Conservation (phyloP, 2,888 invertebrate genomes). For the Hyposoter dolosus region DNA sequence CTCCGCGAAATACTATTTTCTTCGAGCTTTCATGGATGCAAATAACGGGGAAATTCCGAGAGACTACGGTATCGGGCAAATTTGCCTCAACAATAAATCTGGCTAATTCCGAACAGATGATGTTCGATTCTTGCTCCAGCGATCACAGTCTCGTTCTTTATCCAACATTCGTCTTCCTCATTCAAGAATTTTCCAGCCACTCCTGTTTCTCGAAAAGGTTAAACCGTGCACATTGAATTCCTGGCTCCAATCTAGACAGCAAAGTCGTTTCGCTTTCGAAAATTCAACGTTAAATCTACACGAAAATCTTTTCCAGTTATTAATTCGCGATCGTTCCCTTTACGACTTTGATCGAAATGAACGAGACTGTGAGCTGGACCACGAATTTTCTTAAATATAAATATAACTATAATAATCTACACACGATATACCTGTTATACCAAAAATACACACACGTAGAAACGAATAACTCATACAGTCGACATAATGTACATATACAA, state of each 20-base stretch:
- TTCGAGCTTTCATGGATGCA: conserved; percentile 51
- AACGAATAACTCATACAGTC: conserved; percentile 79
- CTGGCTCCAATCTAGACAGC: no score
- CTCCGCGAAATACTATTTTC: conserved; percentile 19
- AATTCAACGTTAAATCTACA: no score
- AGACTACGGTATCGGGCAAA: conserved; percentile 2
- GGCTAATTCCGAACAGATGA: conserved; percentile 13
- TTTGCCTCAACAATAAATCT: neutral
- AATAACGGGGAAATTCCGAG: conserved; percentile 15
- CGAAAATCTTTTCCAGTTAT: no score
- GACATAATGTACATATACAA: conserved; percentile 84
- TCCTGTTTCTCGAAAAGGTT: neutral
- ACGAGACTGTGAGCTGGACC: conserved; percentile 25
- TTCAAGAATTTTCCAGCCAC: neutral
- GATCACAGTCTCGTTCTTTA: conserved; percentile 25
- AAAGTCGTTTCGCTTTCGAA: no score
- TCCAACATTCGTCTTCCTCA: conserved; percentile 54
- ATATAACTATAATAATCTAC: conserved; percentile 68
- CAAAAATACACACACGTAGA: conserved; percentile 84
- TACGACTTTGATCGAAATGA: neutral
- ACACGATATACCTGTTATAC: conserved; percentile 77
- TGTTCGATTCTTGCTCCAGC: conserved; percentile 61
- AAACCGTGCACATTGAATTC: neutral
- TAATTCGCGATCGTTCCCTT: no score
- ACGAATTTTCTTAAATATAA: conserved; percentile 60